Base-by-base conservation (phyloP, 1,140 invertebrate species). In the Coenobita brevimanus region DNA sequence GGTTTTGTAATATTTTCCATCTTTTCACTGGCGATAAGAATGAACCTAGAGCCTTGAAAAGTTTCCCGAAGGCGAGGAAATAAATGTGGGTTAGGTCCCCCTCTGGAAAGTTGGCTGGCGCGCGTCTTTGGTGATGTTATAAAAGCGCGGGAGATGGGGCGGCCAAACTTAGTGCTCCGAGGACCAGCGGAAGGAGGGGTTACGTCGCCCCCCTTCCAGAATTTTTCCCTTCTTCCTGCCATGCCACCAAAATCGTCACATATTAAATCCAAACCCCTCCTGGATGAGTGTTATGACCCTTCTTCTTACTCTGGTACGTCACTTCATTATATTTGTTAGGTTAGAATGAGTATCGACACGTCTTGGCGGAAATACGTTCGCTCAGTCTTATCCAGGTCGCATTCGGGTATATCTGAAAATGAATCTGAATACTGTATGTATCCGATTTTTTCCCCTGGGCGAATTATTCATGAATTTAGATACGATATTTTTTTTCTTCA, bases 11-110 rank as follows among this genome's bases (percentile, higher is more conserved):
- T 43, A 46, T 38, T 15, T 1, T 71, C 24, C 67, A 27, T 38
- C 79, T 21, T 36, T 24, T 41, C 21, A 24, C n/a, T 46, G 50
- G 2, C 57, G 60, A 4, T 43, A 36, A 50, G 54, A 64, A 17
- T 71, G 67, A 33, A 41, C n/a, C 36, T 54, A 10, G 21, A 43
- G n/a, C 38, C 24, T 57, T 36, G 50, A 60, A 43, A 85, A 85
- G 46, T 75, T 76, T 60, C 17, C 50, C 33, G 8, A 33, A 69
- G 21, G 79, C 79, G 50, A 67, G 64, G 76, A 87, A 87, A 87
- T 79, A 80, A 80, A 73, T 87, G 84, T 81, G 84, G 76, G 84
- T 87, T 80, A 81, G 46, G 76, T 80, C 84, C 36, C 41, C 30
- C n/a, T n/a, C 4, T 38, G 24, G 17, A n/a, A 73, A 87, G 84